Percentiles rank a stretch among this genome's conserved stretches.
phyloP scores from a whole-genome alignment of 1,140 invertebrate genomes.

The Acyrthosiphon pisum region DNA sequence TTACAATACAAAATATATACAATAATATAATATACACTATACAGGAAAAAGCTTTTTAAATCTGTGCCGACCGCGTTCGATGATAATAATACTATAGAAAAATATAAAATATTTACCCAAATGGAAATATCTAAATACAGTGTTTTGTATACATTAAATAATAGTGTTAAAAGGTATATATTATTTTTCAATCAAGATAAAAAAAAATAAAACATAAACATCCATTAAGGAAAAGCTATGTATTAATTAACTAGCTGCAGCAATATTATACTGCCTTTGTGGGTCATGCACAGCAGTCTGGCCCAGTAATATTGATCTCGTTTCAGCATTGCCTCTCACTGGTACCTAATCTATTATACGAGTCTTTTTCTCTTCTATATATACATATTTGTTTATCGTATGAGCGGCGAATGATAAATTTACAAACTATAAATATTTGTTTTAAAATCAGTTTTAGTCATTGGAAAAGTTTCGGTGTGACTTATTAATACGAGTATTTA shows the following conservation, averaged over 20 bases:
- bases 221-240: not conserved
- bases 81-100: not conserved
- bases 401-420: not conserved
- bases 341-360: not conserved
- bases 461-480: not conserved
- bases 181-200: not conserved
- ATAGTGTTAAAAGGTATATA: not conserved
- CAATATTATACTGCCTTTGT: not conserved
- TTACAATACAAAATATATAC: not conserved
- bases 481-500: not conserved
- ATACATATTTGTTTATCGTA: not conserved
- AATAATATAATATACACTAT: not conserved
- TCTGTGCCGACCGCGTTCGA: not conserved
- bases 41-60: not conserved
- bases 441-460: not conserved
- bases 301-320: constrained; percentile 56
- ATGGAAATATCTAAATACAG: not conserved
- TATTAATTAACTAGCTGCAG: constrained; percentile 19
- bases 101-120: not conserved
- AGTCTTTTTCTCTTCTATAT: not conserved
- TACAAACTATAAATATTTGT: not conserved
- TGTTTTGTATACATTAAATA: not conserved
- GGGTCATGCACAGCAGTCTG: constrained; percentile 34
- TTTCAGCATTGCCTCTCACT: constrained; percentile 23
- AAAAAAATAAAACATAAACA: not conserved